A percentile compares a stretch with the other conserved stretches of the same genome.
Conservation (phyloP, 2,888 invertebrate genomes). For the Gastracanthus pulcherrimus region DNA sequence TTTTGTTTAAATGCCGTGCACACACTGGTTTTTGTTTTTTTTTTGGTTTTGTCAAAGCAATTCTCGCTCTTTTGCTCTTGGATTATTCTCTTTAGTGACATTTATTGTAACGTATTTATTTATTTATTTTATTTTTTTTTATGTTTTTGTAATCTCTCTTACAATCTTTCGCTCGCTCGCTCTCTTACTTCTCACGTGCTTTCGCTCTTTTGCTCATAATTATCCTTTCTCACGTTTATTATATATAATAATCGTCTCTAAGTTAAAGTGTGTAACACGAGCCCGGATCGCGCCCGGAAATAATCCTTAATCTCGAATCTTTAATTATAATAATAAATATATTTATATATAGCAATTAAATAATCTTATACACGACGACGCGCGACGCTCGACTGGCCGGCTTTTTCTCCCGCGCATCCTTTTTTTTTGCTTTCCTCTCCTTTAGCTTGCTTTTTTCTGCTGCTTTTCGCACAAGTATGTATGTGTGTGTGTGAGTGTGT, state of each 20-base stretch:
- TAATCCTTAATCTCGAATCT: conserved; percentile 61
- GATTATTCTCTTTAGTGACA: conserved; percentile 21
- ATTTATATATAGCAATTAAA: conserved; percentile 68
- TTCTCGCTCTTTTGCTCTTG: conserved; percentile 7
- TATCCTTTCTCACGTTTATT: background rate
- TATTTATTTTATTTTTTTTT: conserved; percentile 13
- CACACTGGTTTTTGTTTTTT: background rate
- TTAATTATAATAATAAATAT: conserved; percentile 59
- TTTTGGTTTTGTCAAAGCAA: conserved; percentile 41
- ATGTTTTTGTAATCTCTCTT: background rate
- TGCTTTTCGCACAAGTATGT: background rate
- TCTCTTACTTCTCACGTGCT: conserved; percentile 41
- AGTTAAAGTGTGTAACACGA: conserved; percentile 66
- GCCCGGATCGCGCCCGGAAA: conserved; percentile 67
- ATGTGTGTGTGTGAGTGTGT: background rate
- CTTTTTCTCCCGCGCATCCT: conserved; percentile 38
- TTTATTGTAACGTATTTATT: conserved; percentile 53
- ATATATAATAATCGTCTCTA: conserved; percentile 65
- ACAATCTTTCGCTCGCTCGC: background rate
- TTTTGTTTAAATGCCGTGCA: conserved; percentile 24
- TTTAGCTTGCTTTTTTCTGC: background rate
- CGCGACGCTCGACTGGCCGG: conserved; percentile 44
- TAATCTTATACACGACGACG: conserved; percentile 59
- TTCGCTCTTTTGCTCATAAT: conserved; percentile 28
- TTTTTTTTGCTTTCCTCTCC: conserved; percentile 40